phyloP scores from a whole-genome alignment of 1,140 invertebrate species.

The Probaryconus sp. region DNA sequence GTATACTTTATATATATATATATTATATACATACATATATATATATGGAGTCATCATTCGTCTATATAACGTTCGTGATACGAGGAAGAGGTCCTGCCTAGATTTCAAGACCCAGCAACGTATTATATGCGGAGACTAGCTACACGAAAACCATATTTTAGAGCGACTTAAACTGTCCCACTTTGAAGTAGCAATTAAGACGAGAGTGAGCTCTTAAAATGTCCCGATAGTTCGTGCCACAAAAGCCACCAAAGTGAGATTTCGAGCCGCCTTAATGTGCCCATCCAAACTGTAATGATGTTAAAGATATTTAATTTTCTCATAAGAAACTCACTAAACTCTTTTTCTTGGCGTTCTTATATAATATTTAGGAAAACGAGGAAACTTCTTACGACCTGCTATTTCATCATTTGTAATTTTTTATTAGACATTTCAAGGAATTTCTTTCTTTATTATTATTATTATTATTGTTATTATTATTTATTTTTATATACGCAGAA shows the following conservation, averaged over 20 bases:
- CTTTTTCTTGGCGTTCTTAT: no score
- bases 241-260: constrained; percentile 53
- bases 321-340: constrained; percentile 14
- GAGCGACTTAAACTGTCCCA: constrained; percentile 61
- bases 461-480: no score
- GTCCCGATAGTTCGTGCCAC: constrained; percentile 40
- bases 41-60: constrained; percentile 16
- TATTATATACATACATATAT: constrained; percentile 8
- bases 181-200: constrained; percentile 59
- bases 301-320: constrained; percentile 34
- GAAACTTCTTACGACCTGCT: no score
- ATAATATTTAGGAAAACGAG: no score
- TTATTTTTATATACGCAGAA: no score
- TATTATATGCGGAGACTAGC: constrained; percentile 46
- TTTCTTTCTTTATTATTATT: no score
- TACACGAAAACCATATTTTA: constrained; percentile 63
- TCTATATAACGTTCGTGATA: constrained; percentile 17
- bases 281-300: constrained; percentile 22
- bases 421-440: no score
- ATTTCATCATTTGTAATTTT: no score
- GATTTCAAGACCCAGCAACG: constrained; percentile 37
- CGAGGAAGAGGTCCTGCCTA: constrained; percentile 39
- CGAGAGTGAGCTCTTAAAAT: constrained; percentile 51
- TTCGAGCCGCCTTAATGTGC: constrained; percentile 42
- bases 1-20: constrained; percentile 1